These are phyloP conservation scores for Mormyrops boulengeri DNA, from an alignment of 2,797 vertebrate genomes.

Conservation along the genomic window DNA sequence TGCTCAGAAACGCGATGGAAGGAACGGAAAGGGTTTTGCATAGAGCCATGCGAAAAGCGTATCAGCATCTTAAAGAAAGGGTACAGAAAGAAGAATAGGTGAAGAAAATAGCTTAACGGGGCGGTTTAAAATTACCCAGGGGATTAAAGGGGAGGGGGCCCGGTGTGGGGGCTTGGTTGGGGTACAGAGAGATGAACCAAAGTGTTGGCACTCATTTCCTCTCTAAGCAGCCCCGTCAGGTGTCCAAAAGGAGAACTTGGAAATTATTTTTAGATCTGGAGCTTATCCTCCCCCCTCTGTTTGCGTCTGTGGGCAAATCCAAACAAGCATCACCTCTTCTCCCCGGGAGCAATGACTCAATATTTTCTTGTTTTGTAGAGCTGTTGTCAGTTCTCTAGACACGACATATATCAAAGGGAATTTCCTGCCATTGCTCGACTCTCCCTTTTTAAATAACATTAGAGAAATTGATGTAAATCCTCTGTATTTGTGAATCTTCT, in stretches of 20 bases:
- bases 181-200: slow-evolving; percentile 30
- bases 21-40: background rate
- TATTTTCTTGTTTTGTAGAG: background rate
- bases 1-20: background rate
- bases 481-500: background rate
- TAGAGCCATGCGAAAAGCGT: background rate
- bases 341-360: background rate
- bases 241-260: slow-evolving; percentile 46
- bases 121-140: background rate
- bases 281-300: slow-evolving; percentile 23
- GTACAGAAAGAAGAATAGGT: background rate
- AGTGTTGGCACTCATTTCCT: slow-evolving; percentile 44
- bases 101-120: background rate
- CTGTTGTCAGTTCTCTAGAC: background rate
- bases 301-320: background rate
- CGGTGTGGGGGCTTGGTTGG: background rate
- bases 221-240: slow-evolving; percentile 39
- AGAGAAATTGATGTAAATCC: background rate
- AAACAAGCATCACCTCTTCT: slow-evolving; percentile 1
- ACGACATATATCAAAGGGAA: background rate
- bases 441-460: background rate
- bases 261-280: slow-evolving; percentile 47
- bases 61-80: background rate
- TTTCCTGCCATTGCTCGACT: background rate
- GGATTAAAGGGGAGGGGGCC: background rate